phyloP scores from a whole-genome alignment of 2,888 invertebrate genomes.

The Spodoptera littoralis region DNA sequence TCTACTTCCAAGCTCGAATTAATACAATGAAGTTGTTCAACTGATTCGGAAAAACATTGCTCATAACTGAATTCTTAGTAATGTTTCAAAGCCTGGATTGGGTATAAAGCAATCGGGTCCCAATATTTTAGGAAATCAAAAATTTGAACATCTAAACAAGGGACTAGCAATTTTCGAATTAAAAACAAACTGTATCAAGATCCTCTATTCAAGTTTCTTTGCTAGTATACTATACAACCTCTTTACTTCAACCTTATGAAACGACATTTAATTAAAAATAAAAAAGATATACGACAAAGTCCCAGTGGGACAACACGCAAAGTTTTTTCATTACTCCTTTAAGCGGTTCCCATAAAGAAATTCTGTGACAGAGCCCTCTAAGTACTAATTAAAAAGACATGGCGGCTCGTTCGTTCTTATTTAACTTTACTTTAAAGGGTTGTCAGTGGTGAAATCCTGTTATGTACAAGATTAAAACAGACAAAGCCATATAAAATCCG shows the following conservation, averaged over 20 bases:
- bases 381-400: slow-evolving; percentile 65
- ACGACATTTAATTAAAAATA: slow-evolving; percentile 32
- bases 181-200: too few species aligned
- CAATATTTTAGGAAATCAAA: too few species aligned
- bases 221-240: too few species aligned
- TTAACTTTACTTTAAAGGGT: slow-evolving; percentile 36
- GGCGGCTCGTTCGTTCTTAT: slow-evolving; percentile 45
- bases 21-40: too few species aligned
- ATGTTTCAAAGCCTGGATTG: too few species aligned
- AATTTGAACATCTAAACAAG: too few species aligned
- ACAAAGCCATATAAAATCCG: slow-evolving; percentile 38
- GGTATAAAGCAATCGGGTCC: too few species aligned
- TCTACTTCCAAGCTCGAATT: too few species aligned
- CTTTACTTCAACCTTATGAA: background rate
- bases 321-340: slow-evolving; percentile 60
- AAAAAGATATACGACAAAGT: slow-evolving; percentile 10
- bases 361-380: slow-evolving; percentile 46
- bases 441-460: slow-evolving; percentile 28
- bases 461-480: slow-evolving; percentile 34
- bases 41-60: too few species aligned
- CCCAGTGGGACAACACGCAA: slow-evolving; percentile 41
- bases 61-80: too few species aligned
- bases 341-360: slow-evolving; percentile 58
- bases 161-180: too few species aligned
- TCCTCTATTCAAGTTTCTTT: too few species aligned